phyloP scores from a whole-genome alignment of 2,888 invertebrate species.

The Loripinus fragilis region DNA sequence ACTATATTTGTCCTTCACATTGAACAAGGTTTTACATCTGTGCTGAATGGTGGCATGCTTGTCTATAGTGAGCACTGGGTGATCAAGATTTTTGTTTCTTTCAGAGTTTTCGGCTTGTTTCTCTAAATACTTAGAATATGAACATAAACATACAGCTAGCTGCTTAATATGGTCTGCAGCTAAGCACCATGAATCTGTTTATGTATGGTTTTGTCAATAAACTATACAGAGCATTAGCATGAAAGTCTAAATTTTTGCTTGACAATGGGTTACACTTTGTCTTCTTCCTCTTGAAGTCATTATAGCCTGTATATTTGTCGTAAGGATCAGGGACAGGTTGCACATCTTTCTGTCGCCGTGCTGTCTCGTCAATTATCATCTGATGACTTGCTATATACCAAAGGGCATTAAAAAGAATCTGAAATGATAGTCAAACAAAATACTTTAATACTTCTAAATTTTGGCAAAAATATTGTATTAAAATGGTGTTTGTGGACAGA shows the following conservation, averaged over 20 bases:
- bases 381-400: background rate
- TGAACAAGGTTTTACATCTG: background rate
- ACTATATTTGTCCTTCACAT: background rate
- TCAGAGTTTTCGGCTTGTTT: background rate
- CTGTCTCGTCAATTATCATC: background rate
- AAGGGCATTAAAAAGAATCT: background rate
- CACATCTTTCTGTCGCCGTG: background rate
- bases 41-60: background rate
- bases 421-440: background rate
- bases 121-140: background rate
- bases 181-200: slow-evolving; percentile 17
- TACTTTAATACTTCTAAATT: too few species aligned
- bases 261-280: slow-evolving; percentile 2
- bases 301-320: slow-evolving; percentile 5
- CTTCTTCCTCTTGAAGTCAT: slow-evolving; percentile 26
- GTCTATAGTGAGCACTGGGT: background rate
- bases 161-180: background rate
- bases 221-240: slow-evolving; percentile 44
- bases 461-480: too few species aligned
- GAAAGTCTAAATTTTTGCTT: slow-evolving; percentile 23
- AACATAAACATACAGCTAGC: background rate
- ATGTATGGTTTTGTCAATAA: slow-evolving; percentile 32
- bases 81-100: background rate
- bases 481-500: too few species aligned
- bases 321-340: background rate